Percentiles rank a stretch among this genome's conserved stretches.
These are phyloP conservation scores for Xiphorhynchus erythropygius DNA, from an alignment of 2,797 vertebrate species.

Conservation along the genomic window DNA sequence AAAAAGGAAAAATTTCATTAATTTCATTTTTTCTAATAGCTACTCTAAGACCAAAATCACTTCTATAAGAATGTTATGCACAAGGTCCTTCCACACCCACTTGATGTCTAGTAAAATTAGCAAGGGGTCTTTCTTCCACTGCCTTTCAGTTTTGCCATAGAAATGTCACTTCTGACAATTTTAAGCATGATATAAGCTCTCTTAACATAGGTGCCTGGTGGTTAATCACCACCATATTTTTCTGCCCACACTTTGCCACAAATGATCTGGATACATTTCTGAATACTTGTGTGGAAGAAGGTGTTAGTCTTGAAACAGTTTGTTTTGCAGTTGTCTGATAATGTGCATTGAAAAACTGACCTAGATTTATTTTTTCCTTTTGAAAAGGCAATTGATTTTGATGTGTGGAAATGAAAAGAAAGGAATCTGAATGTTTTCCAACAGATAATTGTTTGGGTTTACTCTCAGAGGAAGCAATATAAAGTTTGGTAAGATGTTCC, in stretches of 20 bases:
- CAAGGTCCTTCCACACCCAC: background rate
- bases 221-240: background rate
- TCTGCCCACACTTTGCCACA: background rate
- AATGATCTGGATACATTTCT: background rate
- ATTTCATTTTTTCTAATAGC: background rate
- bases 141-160: background rate
- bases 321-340: background rate
- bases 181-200: background rate
- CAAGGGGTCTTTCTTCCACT: background rate
- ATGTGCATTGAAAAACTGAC: background rate
- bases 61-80: background rate
- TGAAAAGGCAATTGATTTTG: background rate
- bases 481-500: background rate
- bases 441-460: background rate
- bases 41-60: conserved; percentile 15
- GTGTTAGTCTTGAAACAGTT: background rate
- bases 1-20: background rate
- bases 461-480: background rate
- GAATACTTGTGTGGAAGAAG: background rate
- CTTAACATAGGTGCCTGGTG: conserved; percentile 13
- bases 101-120: background rate
- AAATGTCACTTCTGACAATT: background rate
- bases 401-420: background rate
- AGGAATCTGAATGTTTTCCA: background rate
- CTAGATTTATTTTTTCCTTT: background rate